These are phyloP conservation scores for Urosaurus nigricauda DNA, from an alignment of 2,797 vertebrate species.

Conservation along the genomic window DNA sequence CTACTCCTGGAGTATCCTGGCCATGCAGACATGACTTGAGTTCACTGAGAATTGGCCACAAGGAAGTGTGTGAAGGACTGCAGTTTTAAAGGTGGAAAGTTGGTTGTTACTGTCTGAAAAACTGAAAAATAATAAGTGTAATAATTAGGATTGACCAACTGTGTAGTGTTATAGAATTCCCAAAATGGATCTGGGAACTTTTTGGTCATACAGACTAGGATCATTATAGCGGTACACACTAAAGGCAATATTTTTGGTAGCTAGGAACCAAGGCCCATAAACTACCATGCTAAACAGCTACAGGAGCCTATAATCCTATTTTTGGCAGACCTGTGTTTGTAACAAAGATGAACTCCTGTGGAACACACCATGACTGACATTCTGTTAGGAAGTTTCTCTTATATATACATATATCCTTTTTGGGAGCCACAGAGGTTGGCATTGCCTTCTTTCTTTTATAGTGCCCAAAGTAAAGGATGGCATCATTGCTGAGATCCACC, in stretches of 20 bases:
- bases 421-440: too few relatives aligned
- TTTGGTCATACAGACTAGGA: not conserved
- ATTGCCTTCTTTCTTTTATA: too few relatives aligned
- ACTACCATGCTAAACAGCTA: not conserved
- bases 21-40: too few relatives aligned
- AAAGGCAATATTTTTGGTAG: not conserved
- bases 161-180: not conserved
- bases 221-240: not conserved
- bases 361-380: not conserved
- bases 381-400: too few relatives aligned
- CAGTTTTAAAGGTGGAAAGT: not conserved
- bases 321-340: not conserved
- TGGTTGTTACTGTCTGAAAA: not conserved
- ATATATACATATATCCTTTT: too few relatives aligned
- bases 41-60: not conserved
- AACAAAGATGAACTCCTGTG: not conserved
- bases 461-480: too few relatives aligned
- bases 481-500: too few relatives aligned
- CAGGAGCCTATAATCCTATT: not conserved
- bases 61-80: not conserved
- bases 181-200: not conserved
- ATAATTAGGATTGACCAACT: not conserved
- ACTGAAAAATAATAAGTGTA: not conserved
- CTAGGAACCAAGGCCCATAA: not conserved
- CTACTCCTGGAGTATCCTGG: too few relatives aligned